Evolutionary conservation across 2,797 vertebrate species (phyloP).

Genomic region (Lagodon rhomboides): DNA sequence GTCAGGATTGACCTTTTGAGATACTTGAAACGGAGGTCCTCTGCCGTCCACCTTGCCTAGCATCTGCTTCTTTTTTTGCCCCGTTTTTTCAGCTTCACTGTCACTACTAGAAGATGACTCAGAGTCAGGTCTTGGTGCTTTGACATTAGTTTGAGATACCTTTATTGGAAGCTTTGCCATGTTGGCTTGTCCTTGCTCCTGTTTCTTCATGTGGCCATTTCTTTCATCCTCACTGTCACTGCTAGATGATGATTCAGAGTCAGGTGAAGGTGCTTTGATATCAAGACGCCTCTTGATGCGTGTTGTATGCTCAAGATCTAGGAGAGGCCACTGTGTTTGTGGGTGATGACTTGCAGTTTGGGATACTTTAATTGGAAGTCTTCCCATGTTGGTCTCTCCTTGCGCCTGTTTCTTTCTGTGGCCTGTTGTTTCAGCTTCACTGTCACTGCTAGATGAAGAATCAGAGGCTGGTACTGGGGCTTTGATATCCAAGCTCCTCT

Average conservation of each 20-base stretch:
- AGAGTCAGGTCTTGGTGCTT: no score
- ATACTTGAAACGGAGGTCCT: not conserved
- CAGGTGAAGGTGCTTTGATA: conserved; percentile 29
- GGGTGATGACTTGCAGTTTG: not conserved
- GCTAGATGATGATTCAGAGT: conserved; percentile 44
- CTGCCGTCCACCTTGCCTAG: not conserved
- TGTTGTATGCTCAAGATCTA: not conserved
- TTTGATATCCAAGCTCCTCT: no score
- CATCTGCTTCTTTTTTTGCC: not conserved
- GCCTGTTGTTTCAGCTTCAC: not conserved
- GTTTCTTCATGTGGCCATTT: not conserved
- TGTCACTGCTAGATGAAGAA: no score
- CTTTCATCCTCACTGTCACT: conserved; percentile 55
- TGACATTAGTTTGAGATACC: conserved; percentile 1
- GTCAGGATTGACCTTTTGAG: not conserved
- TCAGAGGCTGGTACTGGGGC: no score
- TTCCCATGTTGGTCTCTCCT: not conserved
- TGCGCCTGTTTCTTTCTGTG: not conserved
- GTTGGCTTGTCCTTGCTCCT: no score
- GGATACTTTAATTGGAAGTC: not conserved
- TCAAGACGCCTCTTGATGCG: conserved; percentile 43
- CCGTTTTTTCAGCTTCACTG: conserved; percentile 30
- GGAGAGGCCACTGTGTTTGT: conserved; percentile 15
- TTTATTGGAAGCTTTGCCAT: not conserved
- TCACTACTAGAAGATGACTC: conserved; percentile 39